phyloP scores from a whole-genome alignment of 92 coral and sea anemone species.

The Porites evermanni region DNA sequence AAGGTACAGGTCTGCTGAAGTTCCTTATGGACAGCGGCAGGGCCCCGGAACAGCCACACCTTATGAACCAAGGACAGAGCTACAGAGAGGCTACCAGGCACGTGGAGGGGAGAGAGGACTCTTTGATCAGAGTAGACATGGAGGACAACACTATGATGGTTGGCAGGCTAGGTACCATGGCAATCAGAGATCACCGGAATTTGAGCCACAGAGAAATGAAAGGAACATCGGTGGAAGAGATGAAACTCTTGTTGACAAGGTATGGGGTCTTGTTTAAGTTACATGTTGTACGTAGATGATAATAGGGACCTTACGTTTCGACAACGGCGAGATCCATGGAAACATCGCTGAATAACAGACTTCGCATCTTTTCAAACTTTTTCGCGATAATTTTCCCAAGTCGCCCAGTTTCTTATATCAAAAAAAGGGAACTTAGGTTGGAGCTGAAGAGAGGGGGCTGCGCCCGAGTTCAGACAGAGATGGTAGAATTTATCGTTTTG shows the following conservation, averaged over 20 bases:
- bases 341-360: too few species aligned
- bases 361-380: too few species aligned
- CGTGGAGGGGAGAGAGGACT: not conserved
- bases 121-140: slow-evolving; percentile 20
- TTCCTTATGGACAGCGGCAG: slow-evolving; percentile 1
- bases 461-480: too few species aligned
- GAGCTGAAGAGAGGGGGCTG: too few species aligned
- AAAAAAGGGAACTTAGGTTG: too few species aligned
- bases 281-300: too few species aligned
- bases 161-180: not conserved
- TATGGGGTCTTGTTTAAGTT: not conserved
- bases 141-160: not conserved
- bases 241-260: not conserved
- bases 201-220: not conserved
- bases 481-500: too few species aligned
- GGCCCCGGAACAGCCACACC: slow-evolving; percentile 28
- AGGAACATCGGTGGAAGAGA: not conserved
- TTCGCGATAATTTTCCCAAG: too few species aligned
- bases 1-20: not conserved
- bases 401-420: too few species aligned
- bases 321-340: too few species aligned
- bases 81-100: slow-evolving; percentile 16
- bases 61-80: slow-evolving; percentile 50
- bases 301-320: too few species aligned
- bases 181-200: slow-evolving; percentile 1